Conservation (phyloP, 2,113 vertebrate genomes). For the Spheniscus mendiculus region DNA sequence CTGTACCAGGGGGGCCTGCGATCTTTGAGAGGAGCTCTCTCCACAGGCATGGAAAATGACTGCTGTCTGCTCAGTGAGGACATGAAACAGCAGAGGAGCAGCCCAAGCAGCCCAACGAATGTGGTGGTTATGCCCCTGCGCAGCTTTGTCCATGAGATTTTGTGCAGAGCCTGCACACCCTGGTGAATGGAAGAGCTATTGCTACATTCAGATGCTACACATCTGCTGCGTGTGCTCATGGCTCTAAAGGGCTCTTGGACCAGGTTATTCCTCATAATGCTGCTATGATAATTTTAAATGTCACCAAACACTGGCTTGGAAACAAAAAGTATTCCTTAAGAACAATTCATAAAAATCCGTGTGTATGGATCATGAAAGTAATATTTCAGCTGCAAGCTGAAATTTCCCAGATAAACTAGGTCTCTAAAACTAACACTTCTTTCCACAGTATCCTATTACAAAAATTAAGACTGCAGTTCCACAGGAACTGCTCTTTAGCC, state of each 20-base stretch:
- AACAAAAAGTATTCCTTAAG: background rate
- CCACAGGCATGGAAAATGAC: background rate
- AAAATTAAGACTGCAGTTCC: background rate
- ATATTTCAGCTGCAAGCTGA: constrained; percentile 1
- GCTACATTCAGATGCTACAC: background rate
- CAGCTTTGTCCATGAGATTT: background rate
- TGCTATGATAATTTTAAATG: background rate
- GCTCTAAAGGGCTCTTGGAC: background rate
- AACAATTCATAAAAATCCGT: background rate
- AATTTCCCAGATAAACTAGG: background rate
- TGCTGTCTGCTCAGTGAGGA: background rate
- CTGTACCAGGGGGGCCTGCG: background rate
- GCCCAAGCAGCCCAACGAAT: background rate
- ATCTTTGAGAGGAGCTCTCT: background rate
- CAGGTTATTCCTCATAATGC: background rate
- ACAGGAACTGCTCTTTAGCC: background rate
- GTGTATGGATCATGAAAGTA: background rate
- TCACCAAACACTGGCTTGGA: background rate
- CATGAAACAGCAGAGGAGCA: background rate
- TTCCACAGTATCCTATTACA: background rate
- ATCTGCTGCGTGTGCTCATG: background rate
- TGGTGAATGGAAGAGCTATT: background rate
- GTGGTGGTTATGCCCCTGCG: fast-evolving
- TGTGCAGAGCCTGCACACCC: background rate
- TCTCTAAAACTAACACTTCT: background rate